A percentile compares a stretch with the other conserved stretches of the same genome.
phyloP scores from a whole-genome alignment of 2,113 vertebrate species.

The Rattus norvegicus region GRCr8 NC_086024.1:27899001-27899500 shows the following conservation, averaged over 20 bases:
- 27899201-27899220: neutral
- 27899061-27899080: neutral
- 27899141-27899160: neutral
- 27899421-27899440: neutral
- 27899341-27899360: neutral
- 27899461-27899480: neutral
- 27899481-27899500: no score
- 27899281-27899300: neutral
- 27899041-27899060: neutral
- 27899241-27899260: neutral
- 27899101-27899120: constrained; percentile 27
- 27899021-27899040: neutral
- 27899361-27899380: constrained; percentile 11
- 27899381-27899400: neutral
- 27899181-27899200: neutral
- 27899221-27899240: neutral
- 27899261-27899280: neutral
- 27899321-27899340: neutral
- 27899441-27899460: neutral
- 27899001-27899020: neutral
- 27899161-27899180: neutral
- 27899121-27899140: neutral
- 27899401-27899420: neutral
- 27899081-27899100: neutral
- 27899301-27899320: neutral